phyloP scores from a whole-genome alignment of 2,888 invertebrate genomes.

The Xestoiulus laeticollis region DNA sequence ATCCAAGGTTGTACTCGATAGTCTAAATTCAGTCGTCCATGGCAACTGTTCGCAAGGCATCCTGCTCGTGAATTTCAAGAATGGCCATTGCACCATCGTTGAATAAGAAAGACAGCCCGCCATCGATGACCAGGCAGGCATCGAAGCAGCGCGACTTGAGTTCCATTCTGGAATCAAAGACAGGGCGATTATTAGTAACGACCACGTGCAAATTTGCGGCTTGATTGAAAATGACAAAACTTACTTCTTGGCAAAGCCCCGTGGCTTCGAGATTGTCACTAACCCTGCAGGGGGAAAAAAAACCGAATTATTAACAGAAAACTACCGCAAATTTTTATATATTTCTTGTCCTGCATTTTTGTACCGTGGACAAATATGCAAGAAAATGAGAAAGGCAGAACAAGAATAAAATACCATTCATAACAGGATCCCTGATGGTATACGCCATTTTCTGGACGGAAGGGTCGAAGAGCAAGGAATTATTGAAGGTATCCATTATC shows the following conservation, averaged over 20 bases:
- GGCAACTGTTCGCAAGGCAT: slow-evolving; percentile 83
- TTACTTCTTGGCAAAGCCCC: slow-evolving; percentile 75
- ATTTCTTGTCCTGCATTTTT: no score
- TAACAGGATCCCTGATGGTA: slow-evolving; percentile 84
- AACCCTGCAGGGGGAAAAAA: slow-evolving; percentile 61
- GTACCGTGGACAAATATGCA: no score
- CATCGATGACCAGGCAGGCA: slow-evolving; percentile 93
- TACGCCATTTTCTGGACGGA: slow-evolving; percentile 81
- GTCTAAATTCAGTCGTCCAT: slow-evolving; percentile 36
- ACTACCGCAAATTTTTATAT: not conserved
- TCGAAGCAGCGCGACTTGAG: slow-evolving; percentile 90
- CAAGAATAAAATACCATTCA: slow-evolving; percentile 57
- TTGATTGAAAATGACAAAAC: slow-evolving; percentile 52
- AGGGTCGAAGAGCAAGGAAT: slow-evolving; percentile 68
- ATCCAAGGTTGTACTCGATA: not conserved
- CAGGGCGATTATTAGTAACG: not conserved
- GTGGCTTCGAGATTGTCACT: slow-evolving; percentile 68
- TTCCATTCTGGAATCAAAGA: slow-evolving; percentile 69
- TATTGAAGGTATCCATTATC: slow-evolving; percentile 67
- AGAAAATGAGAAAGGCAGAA: not conserved
- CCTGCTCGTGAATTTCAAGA: slow-evolving; percentile 84
- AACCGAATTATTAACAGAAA: not conserved
- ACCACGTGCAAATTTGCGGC: not conserved
- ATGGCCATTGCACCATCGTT: slow-evolving; percentile 91
- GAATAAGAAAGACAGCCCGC: slow-evolving; percentile 91